Conservation (phyloP, 2,888 invertebrate species). For the Stenchaetothrips biformis region DNA sequence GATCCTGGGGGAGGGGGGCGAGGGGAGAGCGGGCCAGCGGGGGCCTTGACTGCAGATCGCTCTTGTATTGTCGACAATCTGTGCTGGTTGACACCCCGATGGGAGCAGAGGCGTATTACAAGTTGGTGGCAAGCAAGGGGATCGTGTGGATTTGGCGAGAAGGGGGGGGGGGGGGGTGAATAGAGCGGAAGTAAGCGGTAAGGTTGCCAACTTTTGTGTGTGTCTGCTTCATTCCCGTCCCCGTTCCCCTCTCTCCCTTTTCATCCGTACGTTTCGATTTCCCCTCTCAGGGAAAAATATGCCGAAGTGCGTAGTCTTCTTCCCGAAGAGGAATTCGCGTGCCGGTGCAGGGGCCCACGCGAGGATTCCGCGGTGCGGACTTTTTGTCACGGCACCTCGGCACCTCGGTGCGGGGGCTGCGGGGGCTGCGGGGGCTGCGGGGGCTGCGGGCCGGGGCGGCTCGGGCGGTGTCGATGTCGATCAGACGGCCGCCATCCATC, state of each 20-base stretch:
- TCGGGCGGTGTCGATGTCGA: neutral
- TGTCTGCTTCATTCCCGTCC: too few species aligned
- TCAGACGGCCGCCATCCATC: slow-evolving; percentile 1
- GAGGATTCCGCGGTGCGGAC: neutral
- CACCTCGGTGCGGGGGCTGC: neutral
- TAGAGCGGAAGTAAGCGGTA: slow-evolving; percentile 1
- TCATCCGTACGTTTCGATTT: too few species aligned
- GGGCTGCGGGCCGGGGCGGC: neutral
- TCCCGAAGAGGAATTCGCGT: neutral
- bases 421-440: too few species aligned
- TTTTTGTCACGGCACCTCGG: neutral
- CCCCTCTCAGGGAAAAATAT: too few species aligned
- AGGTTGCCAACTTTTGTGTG: neutral
- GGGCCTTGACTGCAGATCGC: neutral
- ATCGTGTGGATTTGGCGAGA: neutral
- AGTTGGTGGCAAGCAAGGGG: neutral
- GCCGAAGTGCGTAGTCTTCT: too few species aligned
- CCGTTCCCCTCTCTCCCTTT: too few species aligned
- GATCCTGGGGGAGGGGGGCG: too few species aligned
- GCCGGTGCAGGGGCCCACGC: neutral
- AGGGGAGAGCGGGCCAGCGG: neutral
- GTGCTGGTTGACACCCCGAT: slow-evolving; percentile 7
- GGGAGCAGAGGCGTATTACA: neutral
- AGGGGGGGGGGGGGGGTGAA: neutral
- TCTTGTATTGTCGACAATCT: neutral